Evolutionary conservation across 2,113 vertebrate species (phyloP), one percentile per base, ranked within the genome.

Genomic region (Bubo blakistoni): DNA sequence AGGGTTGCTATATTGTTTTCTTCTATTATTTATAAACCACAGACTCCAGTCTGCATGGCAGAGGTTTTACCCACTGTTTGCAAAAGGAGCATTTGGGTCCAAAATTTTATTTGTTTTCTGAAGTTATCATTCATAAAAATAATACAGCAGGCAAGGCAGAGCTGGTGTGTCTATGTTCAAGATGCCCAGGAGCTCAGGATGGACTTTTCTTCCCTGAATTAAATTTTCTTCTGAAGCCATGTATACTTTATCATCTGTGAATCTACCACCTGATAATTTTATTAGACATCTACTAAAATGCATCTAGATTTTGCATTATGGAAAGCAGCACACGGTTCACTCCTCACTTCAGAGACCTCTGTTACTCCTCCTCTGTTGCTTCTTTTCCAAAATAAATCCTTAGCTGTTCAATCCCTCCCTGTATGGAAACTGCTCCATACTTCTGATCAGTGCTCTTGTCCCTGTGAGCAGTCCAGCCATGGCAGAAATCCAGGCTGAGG

Each of bases 261-360:
- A 25, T 5, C 30, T 58, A 17, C 12, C 18, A 46, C 21, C 29
- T 52, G 13, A 15, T 54, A n/a, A n/a, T 52, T 67, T 61, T 32
- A 52, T 49, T 49, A 67, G 27, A 67, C 29, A 40, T 40, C 7
- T 47, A 40, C 67, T 42, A 73, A 79, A 42, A 24, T 16, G 10
- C 25, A 42, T 26, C n/a, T 42, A 42, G 30, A 49, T 55, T 72
- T 66, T 82, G 40, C n/a, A 34, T 46, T 81, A 29, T 7, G 27
- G 55, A 82, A 78, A 66, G 30, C 46, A 66, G 40, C 1, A 0
- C 19, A 18, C 0, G 0, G 54, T 18, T 77, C 44, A 30, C 14
- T 65, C 21, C 42, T 40, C 32, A 69, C 34, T 52, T 70, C 27
- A 46, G 42, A 90, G 67, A 57, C 13, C 9, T 62, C 54, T 74